Conservation (phyloP, 2,113 vertebrate species). For the Recurvirostra avosetta region DNA sequence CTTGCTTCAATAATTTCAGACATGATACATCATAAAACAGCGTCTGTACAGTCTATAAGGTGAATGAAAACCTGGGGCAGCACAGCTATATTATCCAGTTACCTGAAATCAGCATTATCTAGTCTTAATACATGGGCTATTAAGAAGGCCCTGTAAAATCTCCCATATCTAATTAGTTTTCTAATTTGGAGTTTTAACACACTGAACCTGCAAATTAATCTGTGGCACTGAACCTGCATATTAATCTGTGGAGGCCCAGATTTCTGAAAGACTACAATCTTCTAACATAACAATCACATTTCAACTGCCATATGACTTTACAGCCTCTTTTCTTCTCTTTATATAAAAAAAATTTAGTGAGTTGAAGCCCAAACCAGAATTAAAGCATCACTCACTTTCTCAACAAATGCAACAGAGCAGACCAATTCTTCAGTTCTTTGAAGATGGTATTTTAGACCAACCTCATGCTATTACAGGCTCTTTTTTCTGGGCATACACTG, state of each 20-base stretch:
- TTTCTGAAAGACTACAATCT: background rate
- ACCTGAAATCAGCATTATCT: background rate
- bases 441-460: background rate
- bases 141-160: background rate
- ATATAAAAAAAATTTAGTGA: background rate
- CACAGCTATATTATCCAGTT: background rate
- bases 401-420: background rate
- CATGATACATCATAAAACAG: background rate
- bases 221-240: background rate
- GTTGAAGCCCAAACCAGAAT: background rate
- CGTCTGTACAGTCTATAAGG: background rate
- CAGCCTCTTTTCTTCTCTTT: background rate
- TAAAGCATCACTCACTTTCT: background rate
- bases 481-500: background rate
- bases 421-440: background rate
- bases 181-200: background rate
- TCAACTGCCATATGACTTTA: background rate
- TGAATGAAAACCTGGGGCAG: background rate
- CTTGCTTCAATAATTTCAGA: background rate
- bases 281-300: background rate
- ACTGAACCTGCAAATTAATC: background rate
- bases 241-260: background rate
- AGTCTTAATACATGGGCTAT: background rate
- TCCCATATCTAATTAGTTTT: background rate
- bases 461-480: background rate